phyloP scores from a whole-genome alignment of 2,113 vertebrate genomes.

The Rutilus rutilus region DNA sequence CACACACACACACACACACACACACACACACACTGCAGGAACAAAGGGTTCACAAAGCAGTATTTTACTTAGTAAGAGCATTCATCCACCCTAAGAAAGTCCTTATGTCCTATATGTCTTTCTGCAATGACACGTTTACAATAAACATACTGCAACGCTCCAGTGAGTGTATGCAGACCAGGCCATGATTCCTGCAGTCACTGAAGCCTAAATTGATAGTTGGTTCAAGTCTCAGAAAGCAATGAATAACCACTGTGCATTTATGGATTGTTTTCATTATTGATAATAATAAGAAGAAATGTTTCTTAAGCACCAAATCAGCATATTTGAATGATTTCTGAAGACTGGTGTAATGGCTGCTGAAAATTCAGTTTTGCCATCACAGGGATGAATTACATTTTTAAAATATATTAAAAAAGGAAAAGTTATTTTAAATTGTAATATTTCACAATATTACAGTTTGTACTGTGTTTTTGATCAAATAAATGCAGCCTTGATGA shows the following conservation, averaged over 20 bases:
- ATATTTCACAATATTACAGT: too few relatives aligned
- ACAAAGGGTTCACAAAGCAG: background rate
- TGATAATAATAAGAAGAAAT: background rate
- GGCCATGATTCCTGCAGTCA: background rate
- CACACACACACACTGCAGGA: constrained; percentile 3
- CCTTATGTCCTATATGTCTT: constrained; percentile 13
- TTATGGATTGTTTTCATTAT: background rate
- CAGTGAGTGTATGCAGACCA: constrained; percentile 13
- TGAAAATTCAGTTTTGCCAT: background rate
- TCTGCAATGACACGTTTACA: constrained; percentile 6
- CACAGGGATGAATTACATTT: too few relatives aligned
- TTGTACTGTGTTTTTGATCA: too few relatives aligned
- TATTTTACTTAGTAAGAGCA: background rate
- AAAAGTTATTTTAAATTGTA: too few relatives aligned
- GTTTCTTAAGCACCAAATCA: background rate
- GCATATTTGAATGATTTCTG: background rate
- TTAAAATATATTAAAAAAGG: too few relatives aligned
- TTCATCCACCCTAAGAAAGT: background rate
- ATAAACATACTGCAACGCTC: background rate
- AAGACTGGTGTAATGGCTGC: background rate
- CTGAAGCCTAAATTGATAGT: constrained; percentile 8
- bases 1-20: constrained; percentile 16
- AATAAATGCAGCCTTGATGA: too few relatives aligned
- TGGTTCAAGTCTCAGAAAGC: background rate
- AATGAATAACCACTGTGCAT: constrained; percentile 12